Conservation (phyloP, 2,888 invertebrate genomes). For the Zelleria hepariella region DNA sequence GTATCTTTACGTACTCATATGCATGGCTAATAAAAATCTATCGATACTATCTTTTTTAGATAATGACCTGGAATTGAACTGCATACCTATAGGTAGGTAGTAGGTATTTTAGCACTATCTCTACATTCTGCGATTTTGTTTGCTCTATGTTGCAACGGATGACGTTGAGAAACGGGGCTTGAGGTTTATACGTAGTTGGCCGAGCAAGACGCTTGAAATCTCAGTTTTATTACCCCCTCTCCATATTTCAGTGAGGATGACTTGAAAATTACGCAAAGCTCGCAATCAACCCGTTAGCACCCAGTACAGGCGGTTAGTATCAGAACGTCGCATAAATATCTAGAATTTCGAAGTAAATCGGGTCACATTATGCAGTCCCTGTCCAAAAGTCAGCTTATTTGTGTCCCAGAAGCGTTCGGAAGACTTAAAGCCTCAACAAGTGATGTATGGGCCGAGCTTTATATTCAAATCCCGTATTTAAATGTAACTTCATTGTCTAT, state of each 20-base stretch:
- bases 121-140: too few species aligned
- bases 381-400: constrained; percentile 64
- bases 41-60: too few species aligned
- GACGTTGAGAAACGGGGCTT: too few species aligned
- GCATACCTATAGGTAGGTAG: too few species aligned
- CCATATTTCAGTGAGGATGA: too few species aligned
- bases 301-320: not conserved
- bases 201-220: not conserved
- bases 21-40: too few species aligned
- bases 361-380: constrained; percentile 49
- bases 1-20: too few species aligned
- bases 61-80: too few species aligned
- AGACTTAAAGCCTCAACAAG: constrained; percentile 62
- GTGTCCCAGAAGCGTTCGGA: constrained; percentile 66
- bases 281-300: constrained; percentile 31
- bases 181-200: too few species aligned
- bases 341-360: constrained; percentile 21
- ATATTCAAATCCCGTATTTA: constrained; percentile 71
- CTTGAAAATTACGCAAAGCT: constrained; percentile 31
- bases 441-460: constrained; percentile 69
- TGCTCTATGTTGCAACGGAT: too few species aligned
- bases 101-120: too few species aligned
- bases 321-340: not conserved
- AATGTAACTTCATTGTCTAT: constrained; percentile 63
- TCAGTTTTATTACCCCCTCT: not conserved